phyloP scores from a whole-genome alignment of 2,797 vertebrate genomes.

The Argyrosomus regius region DNA sequence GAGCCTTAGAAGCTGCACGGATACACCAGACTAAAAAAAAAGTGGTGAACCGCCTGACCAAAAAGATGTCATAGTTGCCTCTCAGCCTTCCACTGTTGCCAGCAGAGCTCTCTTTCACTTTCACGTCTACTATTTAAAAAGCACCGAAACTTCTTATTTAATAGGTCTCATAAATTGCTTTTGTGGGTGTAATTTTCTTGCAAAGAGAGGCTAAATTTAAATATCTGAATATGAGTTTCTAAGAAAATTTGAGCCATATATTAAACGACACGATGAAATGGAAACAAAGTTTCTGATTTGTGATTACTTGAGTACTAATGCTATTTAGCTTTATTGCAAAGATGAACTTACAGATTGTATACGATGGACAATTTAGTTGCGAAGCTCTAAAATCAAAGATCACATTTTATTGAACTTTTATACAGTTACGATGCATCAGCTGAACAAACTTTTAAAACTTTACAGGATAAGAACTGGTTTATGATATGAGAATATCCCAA shows the following conservation, averaged over 20 bases:
- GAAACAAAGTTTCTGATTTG: not conserved
- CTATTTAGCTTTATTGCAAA: not conserved
- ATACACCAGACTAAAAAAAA: conserved; percentile 3
- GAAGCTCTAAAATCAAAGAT: not conserved
- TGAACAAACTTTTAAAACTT: not conserved
- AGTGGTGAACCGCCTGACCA: not conserved
- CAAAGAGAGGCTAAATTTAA: not conserved
- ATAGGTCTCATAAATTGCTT: not conserved
- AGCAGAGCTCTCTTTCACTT: not conserved
- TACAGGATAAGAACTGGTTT: not conserved
- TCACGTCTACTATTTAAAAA: not conserved
- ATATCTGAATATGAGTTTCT: conserved; percentile 1
- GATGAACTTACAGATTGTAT: not conserved
- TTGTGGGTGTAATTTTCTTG: not conserved
- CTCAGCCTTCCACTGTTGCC: not conserved
- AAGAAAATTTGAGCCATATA: conserved; percentile 6
- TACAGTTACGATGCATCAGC: not conserved
- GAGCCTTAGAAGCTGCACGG: not conserved
- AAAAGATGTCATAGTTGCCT: not conserved
- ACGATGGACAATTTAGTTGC: not conserved
- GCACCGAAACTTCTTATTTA: conserved; percentile 6
- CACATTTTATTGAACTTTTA: not conserved
- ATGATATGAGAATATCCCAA: not conserved
- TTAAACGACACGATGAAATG: not conserved
- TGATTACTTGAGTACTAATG: not conserved